phyloP scores from a whole-genome alignment of 2,797 vertebrate species.

The Coranthus polyacanthus region DNA sequence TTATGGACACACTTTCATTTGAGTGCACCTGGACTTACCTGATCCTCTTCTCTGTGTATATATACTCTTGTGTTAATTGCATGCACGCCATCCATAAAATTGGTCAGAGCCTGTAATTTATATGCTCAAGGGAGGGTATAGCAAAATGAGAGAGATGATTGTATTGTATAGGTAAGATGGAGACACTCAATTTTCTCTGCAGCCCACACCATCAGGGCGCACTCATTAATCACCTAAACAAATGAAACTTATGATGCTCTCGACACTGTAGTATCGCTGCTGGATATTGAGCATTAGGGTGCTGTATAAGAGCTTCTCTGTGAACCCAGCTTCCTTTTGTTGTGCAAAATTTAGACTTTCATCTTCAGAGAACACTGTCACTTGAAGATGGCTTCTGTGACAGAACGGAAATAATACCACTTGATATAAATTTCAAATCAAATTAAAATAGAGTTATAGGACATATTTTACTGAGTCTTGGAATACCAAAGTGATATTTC shows the following conservation, averaged over 20 bases:
- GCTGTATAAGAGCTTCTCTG: conserved; percentile 27
- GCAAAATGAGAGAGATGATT: conserved; percentile 53
- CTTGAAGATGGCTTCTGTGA: background rate
- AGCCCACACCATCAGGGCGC: conserved; percentile 41
- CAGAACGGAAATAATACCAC: background rate
- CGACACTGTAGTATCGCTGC: conserved; percentile 35
- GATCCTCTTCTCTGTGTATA: background rate
- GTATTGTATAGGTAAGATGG: conserved; percentile 65
- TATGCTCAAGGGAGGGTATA: conserved; percentile 38
- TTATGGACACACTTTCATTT: conserved; percentile 23
- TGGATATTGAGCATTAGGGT: conserved; percentile 40
- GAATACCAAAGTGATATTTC: background rate
- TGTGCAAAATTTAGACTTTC: conserved; percentile 1
- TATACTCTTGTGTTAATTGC: conserved; percentile 58
- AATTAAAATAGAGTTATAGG: conserved; percentile 1
- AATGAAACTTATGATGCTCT: conserved; percentile 70
- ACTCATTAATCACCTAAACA: conserved; percentile 80
- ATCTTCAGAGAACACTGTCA: conserved; percentile 10
- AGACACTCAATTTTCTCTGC: conserved; percentile 71
- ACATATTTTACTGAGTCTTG: too few relatives aligned
- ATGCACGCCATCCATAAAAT: conserved; percentile 73
- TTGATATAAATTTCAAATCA: background rate
- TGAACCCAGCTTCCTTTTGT: conserved; percentile 17
- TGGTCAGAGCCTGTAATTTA: conserved; percentile 56
- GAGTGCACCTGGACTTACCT: background rate